Conservation (phyloP, 2,888 invertebrate genomes). For the Urechis unicinctus region DNA sequence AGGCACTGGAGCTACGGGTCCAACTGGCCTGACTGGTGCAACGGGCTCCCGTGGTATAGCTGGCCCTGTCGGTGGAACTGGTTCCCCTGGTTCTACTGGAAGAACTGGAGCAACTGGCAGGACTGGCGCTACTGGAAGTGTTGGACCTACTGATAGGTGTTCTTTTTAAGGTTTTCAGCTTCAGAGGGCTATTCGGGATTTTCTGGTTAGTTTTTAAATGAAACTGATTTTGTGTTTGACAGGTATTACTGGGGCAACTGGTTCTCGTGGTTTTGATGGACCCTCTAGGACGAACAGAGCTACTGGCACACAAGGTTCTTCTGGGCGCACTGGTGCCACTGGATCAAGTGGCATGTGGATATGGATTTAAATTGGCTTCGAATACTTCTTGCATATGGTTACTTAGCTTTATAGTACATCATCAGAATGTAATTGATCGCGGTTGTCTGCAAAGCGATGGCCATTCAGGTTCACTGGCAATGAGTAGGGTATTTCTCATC, state of each 20-base stretch:
- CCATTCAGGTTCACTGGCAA: no score
- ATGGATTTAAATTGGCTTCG: no score
- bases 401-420: no score
- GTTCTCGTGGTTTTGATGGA: neutral
- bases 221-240: no score
- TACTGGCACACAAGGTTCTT: neutral
- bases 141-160: no score
- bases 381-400: no score
- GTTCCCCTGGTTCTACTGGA: constrained; percentile 24
- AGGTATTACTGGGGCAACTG: neutral
- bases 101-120: constrained; percentile 34
- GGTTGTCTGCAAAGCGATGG: no score
- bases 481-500: no score
- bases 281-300: neutral
- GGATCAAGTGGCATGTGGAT: neutral
- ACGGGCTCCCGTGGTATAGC: constrained; percentile 9
- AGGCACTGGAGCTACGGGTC: constrained; percentile 1
- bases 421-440: no score
- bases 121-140: constrained; percentile 23
- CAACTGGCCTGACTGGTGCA: neutral
- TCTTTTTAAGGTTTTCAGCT: no score
- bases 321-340: neutral
- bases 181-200: no score
- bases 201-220: no score
- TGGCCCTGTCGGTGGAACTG: constrained; percentile 31